Percentiles rank a stretch among this genome's conserved stretches.
Evolutionary conservation across 2,888 invertebrate genomes (phyloP).

Genomic region (Formica aserva): DNA sequence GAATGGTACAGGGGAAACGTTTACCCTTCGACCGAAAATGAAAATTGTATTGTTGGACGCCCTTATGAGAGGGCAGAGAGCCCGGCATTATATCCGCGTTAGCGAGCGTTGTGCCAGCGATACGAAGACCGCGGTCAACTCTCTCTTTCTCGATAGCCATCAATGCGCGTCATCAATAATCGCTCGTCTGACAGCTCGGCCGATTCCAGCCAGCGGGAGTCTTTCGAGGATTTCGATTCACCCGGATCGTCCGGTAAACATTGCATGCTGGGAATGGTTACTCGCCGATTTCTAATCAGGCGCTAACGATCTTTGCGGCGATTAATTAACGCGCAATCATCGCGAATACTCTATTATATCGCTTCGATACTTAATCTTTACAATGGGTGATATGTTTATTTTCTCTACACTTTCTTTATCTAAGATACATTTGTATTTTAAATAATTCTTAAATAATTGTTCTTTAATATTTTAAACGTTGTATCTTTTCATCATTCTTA

Average conservation of each 20-base stretch:
- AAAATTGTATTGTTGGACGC: slow-evolving; percentile 77
- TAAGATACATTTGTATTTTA: background rate
- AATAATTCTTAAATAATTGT: background rate
- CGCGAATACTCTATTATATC: background rate
- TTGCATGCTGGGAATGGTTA: slow-evolving; percentile 17
- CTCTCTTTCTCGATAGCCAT: slow-evolving; percentile 73
- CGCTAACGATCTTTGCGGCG: slow-evolving; percentile 18
- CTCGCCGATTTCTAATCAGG: slow-evolving; percentile 21
- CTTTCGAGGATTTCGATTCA: slow-evolving; percentile 60
- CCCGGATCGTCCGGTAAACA: slow-evolving; percentile 46
- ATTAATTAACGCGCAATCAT: slow-evolving; percentile 39
- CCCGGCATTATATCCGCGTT: slow-evolving; percentile 79
- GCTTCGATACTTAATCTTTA: background rate
- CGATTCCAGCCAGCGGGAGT: slow-evolving; percentile 50
- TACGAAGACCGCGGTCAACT: slow-evolving; percentile 75
- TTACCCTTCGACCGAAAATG: slow-evolving; percentile 75
- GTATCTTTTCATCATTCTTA: background rate
- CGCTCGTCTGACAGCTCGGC: slow-evolving; percentile 69
- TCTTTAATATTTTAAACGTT: background rate
- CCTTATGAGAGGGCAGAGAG: slow-evolving; percentile 66
- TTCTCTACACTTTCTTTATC: background rate
- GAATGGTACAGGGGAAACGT: slow-evolving; percentile 54
- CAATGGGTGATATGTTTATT: background rate
- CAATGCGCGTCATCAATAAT: slow-evolving; percentile 79
- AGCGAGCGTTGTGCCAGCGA: slow-evolving; percentile 68